Evolutionary conservation across 2,888 invertebrate species (phyloP).

Genomic region (Drosophila crucigera): DNA sequence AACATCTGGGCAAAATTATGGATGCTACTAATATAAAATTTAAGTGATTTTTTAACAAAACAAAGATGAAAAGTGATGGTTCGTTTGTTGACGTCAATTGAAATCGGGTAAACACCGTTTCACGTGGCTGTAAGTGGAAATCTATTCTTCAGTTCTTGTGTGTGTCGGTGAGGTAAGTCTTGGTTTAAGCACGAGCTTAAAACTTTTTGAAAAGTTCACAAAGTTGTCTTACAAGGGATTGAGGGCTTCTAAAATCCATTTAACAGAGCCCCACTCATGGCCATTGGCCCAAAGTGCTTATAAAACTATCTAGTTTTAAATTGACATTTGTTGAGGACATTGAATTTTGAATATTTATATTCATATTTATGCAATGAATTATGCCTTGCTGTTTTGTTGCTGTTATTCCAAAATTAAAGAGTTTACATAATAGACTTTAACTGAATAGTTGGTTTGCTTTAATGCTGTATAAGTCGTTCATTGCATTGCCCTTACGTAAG

Average conservation of each 20-base stretch:
- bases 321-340: background rate
- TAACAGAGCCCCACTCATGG: slow-evolving; percentile 3
- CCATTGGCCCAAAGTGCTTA: slow-evolving; percentile 4
- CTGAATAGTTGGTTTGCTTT: background rate
- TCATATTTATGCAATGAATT: background rate
- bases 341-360: background rate
- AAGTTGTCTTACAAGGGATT: slow-evolving; percentile 42
- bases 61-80: slow-evolving; percentile 36
- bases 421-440: background rate
- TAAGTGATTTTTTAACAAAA: slow-evolving; percentile 25
- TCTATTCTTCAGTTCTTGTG: slow-evolving; percentile 1
- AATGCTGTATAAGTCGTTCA: background rate
- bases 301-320: slow-evolving; percentile 16
- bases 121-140: slow-evolving; percentile 9
- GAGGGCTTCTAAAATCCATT: slow-evolving; percentile 21
- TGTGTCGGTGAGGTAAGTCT: slow-evolving; percentile 37
- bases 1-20: slow-evolving; percentile 24
- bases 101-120: slow-evolving; percentile 30
- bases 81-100: slow-evolving; percentile 35
- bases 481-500: background rate
- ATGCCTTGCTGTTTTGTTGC: background rate
- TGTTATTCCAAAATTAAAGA: background rate
- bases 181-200: slow-evolving; percentile 6
- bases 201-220: slow-evolving; percentile 38
- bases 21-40: slow-evolving; percentile 30